Conservation (phyloP, 2,113 vertebrate genomes). For the Rhinichthys klamathensis region DNA sequence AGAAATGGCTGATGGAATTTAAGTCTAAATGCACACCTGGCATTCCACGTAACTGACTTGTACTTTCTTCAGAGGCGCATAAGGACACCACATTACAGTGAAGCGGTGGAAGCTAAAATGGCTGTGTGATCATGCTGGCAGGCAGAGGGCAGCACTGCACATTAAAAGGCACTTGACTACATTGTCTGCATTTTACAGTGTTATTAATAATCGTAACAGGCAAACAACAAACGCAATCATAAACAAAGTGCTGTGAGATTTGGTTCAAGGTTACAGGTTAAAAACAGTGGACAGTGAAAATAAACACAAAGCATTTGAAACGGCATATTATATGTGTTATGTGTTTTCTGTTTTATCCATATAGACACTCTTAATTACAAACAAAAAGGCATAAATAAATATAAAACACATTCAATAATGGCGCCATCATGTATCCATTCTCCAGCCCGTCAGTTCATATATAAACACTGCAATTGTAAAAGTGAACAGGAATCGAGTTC, state of each 20-base stretch:
- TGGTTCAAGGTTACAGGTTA: slow-evolving; percentile 35
- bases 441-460: neutral
- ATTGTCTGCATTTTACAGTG: slow-evolving; percentile 48
- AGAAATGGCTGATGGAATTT: neutral
- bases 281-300: neutral
- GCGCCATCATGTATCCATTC: neutral
- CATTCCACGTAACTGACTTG: neutral
- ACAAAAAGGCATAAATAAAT: slow-evolving; percentile 67
- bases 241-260: slow-evolving; percentile 39
- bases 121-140: neutral
- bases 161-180: slow-evolving; percentile 7
- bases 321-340: neutral
- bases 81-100: neutral
- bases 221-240: slow-evolving; percentile 24
- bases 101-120: no score
- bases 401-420: slow-evolving; percentile 58
- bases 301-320: slow-evolving; percentile 19
- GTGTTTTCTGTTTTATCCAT: neutral
- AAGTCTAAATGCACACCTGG: neutral
- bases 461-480: neutral
- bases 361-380: slow-evolving; percentile 42
- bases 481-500: neutral
- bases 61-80: neutral
- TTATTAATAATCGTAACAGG: slow-evolving; percentile 25
- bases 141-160: neutral